Percentiles rank a stretch among this genome's conserved stretches.
phyloP scores from a whole-genome alignment of 2,113 vertebrate species.

The Corythornis vintsioides region DNA sequence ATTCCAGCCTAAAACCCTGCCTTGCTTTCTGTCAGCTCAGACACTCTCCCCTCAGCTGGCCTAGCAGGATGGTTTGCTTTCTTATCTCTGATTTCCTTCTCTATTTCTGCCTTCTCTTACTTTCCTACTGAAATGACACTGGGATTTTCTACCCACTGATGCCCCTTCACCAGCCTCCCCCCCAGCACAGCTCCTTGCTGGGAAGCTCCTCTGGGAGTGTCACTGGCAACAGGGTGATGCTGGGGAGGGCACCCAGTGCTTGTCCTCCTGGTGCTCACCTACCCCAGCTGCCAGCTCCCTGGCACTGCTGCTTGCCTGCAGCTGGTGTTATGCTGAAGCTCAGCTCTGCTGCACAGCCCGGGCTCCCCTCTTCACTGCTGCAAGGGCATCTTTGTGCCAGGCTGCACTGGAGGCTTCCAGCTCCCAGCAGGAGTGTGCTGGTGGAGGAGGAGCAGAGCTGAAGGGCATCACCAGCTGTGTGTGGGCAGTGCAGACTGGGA shows the following conservation, averaged over 20 bases:
- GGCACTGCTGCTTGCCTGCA: not conserved
- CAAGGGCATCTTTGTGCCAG: not conserved
- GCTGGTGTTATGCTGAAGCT: not conserved
- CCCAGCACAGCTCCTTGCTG: not conserved
- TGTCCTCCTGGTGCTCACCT: not conserved
- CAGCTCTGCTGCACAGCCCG: not conserved
- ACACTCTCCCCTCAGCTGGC: slow-evolving; percentile 19
- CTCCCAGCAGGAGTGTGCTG: too few species aligned
- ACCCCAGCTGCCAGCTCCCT: not conserved
- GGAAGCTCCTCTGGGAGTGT: not conserved
- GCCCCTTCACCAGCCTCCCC: not conserved
- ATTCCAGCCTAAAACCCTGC: slow-evolving; percentile 59
- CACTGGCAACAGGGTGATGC: not conserved
- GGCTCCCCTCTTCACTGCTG: not conserved
- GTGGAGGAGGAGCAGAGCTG: too few species aligned
- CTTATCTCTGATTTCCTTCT: slow-evolving; percentile 57
- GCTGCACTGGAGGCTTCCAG: not conserved
- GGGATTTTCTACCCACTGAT: not conserved
- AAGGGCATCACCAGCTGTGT: too few species aligned
- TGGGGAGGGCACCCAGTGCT: not conserved
- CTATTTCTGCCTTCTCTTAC: not conserved
- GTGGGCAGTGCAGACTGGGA: too few species aligned
- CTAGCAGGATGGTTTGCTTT: not conserved
- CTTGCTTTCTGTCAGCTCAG: slow-evolving; percentile 59
- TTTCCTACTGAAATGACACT: not conserved